Evolutionary conservation across 2,113 vertebrate genomes (phyloP), one percentile per base, ranked within the genome.

Genomic region (Baryphthengus martii): DNA sequence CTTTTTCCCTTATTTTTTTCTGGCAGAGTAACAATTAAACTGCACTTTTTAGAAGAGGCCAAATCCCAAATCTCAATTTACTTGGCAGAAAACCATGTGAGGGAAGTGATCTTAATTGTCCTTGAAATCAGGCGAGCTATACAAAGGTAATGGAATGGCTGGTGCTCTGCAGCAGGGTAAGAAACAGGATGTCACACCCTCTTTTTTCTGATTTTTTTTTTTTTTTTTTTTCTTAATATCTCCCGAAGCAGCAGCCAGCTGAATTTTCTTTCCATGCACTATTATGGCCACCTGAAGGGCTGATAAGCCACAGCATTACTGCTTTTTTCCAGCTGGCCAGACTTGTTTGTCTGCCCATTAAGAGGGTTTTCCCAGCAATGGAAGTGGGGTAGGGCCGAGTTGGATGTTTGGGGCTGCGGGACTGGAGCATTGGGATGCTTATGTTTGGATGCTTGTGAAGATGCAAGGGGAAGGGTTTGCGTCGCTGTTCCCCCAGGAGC

Each of bases 111-210:
- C 58, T 74, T 76, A 77, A 91, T 72, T 96, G 92, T 86, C 75
- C 86, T 75, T 81, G 90, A 73, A 89, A 88, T 52, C 70, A 88
- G 45, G 63, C 4, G 0, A 84, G 80, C 76, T 53, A n/a, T 9
- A 90, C 92, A 78, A 52, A 93, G 85, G 96, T 79, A 95, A 82
- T 6, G 10, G 49, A 56, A 37, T 6, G 4, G 62, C 91, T 90
- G 72, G 78, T 86, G 89, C 77, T 86, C 67, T 78, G 70, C 71
- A 53, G 5, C 53, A n/a, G 50, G 49, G 52, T 15, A 91, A 90
- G 53, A 45, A 95, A 96, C 88, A 96, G 95, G 93, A 95, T 96
- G 96, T 80, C 67, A 89, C 90, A 84, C 93, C 91, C 91, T 75
- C 9, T 13, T 50, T 44, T 33, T 53, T 66, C 49, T 25, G 24